Base-by-base conservation (phyloP, 92 coral and sea anemone genomes). In the Umimayanthus kanabou region DNA sequence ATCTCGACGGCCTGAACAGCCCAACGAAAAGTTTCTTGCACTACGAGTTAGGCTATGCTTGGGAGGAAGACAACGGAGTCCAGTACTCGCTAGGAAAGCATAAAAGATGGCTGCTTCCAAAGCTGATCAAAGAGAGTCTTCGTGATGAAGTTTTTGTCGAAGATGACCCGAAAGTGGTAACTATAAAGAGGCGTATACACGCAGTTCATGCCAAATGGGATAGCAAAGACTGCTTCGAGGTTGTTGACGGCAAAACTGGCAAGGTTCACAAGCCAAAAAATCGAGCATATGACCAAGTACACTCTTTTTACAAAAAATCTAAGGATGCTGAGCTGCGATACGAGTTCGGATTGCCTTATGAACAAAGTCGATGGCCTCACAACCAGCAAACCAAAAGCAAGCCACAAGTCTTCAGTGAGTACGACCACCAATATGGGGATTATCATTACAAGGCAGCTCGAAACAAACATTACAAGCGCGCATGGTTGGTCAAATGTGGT, bases 61-160 rank as follows among this genome's bases (percentile, higher is more conserved):
- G 76, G 76, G 86, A 69, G 23, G 37, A 11, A 15, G 87, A 88
- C 50, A 67, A 26, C 4, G 86, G 74, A 37, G 80, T 92, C 7
- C 47, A 65, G 70, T 92, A 93, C 77, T 96, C 98, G 23, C 89
- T 96, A 43, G 97, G 97, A 9, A 94, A 96, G 80, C 98, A 94
- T 10, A 96, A 93, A 91, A 95, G 98, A 74, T 96, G 98, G 98
- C 89, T 94, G 39, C 93, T 96, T 67, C 98, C 98, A 49, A 95
- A 92, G 47, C 49, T 93, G 9, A 89, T 96, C 83, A 96, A 89
- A 92, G 89, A 85, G 22, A 77, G 65, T 26, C 70, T 87, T 40
- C 45, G 66, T 69, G 77, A 70, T 80, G 87, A 87, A 28, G 85
- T 66, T 37, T 84, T 85, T 37, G 86, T 76, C 20, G 72, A 76